A percentile compares a stretch with the other conserved stretches of the same genome.
phyloP scores from a whole-genome alignment of 2,888 invertebrate species.

The Poecilus cupreus region DNA sequence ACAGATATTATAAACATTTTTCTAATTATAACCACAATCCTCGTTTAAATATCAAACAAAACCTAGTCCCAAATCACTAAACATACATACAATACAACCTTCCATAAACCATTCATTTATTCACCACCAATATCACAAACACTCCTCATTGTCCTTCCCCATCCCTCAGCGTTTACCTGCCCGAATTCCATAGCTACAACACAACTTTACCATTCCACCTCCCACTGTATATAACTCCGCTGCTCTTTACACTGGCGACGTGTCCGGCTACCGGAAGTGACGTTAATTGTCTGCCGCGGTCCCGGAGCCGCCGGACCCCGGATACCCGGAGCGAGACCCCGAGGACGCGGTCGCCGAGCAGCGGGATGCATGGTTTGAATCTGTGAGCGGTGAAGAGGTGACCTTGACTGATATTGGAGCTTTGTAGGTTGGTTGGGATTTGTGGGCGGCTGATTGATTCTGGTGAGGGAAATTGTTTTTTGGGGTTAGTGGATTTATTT shows the following conservation, averaged over 20 bases:
- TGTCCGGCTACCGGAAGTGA: constrained; percentile 51
- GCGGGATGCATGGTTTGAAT: background rate
- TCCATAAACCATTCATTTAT: no score
- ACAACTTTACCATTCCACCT: background rate
- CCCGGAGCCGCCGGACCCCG: constrained; percentile 21
- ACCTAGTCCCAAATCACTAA: no score
- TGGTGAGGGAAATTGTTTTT: background rate
- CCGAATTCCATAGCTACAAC: background rate
- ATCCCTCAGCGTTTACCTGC: no score
- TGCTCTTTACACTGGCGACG: constrained; percentile 42
- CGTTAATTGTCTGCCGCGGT: constrained; percentile 46
- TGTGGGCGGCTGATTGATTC: background rate
- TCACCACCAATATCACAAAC: no score
- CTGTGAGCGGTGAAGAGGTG: background rate
- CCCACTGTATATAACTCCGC: constrained; percentile 13
- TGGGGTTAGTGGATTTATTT: background rate
- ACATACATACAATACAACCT: no score
- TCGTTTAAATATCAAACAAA: no score
- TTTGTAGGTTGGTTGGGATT: background rate
- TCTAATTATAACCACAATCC: no score
- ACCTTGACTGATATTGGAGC: background rate
- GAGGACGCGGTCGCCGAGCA: background rate
- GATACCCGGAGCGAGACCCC: background rate
- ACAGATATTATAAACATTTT: no score
- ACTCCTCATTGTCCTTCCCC: no score